These are phyloP conservation scores for Panonychus citri DNA, from an alignment of 1,140 invertebrate species.

Conservation along the genomic window DNA sequence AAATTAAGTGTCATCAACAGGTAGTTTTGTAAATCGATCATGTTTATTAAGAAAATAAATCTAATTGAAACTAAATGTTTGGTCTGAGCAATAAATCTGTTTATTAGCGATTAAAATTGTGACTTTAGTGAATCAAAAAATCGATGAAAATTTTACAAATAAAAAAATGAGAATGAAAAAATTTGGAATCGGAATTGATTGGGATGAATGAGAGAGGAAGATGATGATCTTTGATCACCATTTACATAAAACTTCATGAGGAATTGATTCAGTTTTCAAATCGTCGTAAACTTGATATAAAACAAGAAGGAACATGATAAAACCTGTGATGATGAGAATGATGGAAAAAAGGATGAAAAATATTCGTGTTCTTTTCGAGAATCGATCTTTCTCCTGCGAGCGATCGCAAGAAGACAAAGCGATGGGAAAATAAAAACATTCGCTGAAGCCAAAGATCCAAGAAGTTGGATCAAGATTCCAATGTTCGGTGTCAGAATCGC, in stretches of 20 bases:
- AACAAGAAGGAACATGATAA: neutral
- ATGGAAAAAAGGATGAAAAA: neutral
- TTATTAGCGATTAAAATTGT: too few species aligned
- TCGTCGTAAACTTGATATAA: neutral
- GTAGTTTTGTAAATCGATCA: too few species aligned
- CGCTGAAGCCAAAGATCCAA: slow-evolving; percentile 24
- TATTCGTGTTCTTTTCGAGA: neutral
- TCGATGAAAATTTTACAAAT: too few species aligned
- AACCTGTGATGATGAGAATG: neutral
- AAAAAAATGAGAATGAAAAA: too few species aligned
- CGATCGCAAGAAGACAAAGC: slow-evolving; percentile 9
- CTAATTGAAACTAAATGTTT: too few species aligned
- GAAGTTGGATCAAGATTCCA: slow-evolving; percentile 36
- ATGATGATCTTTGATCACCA: neutral
- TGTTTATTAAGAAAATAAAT: too few species aligned
- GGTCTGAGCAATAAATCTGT: too few species aligned
- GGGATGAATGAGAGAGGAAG: too few species aligned
- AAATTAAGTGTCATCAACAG: too few species aligned
- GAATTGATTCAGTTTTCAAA: neutral
- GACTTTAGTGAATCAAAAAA: too few species aligned
- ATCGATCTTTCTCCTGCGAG: neutral
- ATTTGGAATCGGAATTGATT: too few species aligned
- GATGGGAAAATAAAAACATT: slow-evolving; percentile 13
- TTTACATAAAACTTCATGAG: neutral
- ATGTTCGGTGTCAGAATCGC: slow-evolving; percentile 40